Percentiles rank a stretch among this genome's conserved stretches.
Evolutionary conservation across 2,113 vertebrate species (phyloP).

Genomic region (Cochlearius cochlearius): DNA sequence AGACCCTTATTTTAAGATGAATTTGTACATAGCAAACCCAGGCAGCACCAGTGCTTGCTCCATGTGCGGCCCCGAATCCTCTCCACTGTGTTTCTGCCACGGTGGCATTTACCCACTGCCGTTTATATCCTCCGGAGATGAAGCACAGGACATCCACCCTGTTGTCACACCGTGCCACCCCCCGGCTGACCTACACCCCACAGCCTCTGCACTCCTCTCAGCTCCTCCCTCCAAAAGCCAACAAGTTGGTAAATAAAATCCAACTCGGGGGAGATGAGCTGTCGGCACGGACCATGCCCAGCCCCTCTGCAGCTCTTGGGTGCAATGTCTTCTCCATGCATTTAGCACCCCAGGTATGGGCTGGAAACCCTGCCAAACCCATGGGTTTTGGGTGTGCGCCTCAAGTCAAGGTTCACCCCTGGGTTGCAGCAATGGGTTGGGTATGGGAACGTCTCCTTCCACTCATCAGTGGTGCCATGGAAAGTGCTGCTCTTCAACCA

Average conservation of each 20-base stretch:
- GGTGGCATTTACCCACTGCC: accelerated
- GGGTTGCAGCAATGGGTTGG: accelerated
- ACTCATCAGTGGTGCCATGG: accelerated
- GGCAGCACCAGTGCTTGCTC: background rate
- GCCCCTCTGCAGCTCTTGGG: background rate
- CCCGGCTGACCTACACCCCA: background rate
- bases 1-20: background rate
- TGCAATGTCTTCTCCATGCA: accelerated
- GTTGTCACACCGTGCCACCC: background rate
- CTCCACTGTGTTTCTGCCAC: accelerated
- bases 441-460: background rate
- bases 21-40: background rate
- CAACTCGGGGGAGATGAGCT: accelerated
- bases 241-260: background rate
- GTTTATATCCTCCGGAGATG: accelerated
- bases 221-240: background rate
- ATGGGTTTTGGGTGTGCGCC: accelerated
- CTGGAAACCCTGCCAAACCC: background rate
- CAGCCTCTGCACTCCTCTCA: background rate
- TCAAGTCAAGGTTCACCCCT: background rate
- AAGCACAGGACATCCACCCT: background rate
- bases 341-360: accelerated
- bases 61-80: background rate
- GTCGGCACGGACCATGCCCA: accelerated
- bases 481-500: background rate